Evolutionary conservation across 2,113 vertebrate species (phyloP), one percentile per base, ranked within the genome.

Genomic region (Tonatia bakeri): DNA sequence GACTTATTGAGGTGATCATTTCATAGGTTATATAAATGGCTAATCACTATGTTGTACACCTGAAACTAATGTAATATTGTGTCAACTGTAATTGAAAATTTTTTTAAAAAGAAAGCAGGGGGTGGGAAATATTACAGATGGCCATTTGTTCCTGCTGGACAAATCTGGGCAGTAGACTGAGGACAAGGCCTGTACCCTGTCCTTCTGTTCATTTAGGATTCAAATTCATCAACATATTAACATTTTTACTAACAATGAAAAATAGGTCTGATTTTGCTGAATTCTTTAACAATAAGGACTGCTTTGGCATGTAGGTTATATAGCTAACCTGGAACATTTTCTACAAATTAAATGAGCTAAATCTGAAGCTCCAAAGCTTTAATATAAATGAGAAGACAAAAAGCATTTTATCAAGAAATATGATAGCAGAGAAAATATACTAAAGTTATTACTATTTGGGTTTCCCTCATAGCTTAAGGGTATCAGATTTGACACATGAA

Each of bases 231-330:
- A 61, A 43, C 65, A n/a, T 61, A 69, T 52, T 81, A 81, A 61
- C 45, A 47, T 61, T 67, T 67, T 94, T 65, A 72, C 43, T 75
- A 64, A 84, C 5, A 72, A 0, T 88, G 64, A 86, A 89, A 97
- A 96, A 40, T 45, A 88, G 4, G 28, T 45, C 40, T 75, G 69
- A 87, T 94, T 89, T 88, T 64, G 56, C 40, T 43, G 43, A 85
- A 5, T 33, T 38, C 43, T 90, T 76, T 93, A 88, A 87, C 26
- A 85, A 61, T 61, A 69, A 96, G 11, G 54, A 64, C 20, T 56
- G 31, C 24, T 94, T 97, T 80, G 45, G 36, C n/a, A 91, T 86
- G 52, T 72, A 86, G 45, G n/a, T 81, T 76, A 54, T 31, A 87
- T 22, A 45, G 59, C 52, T 72, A 43, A 75, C 24, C 24, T 82